These are phyloP conservation scores for Aporophyla lueneburgensis DNA, from an alignment of 2,888 invertebrate species.

Conservation along the genomic window DNA sequence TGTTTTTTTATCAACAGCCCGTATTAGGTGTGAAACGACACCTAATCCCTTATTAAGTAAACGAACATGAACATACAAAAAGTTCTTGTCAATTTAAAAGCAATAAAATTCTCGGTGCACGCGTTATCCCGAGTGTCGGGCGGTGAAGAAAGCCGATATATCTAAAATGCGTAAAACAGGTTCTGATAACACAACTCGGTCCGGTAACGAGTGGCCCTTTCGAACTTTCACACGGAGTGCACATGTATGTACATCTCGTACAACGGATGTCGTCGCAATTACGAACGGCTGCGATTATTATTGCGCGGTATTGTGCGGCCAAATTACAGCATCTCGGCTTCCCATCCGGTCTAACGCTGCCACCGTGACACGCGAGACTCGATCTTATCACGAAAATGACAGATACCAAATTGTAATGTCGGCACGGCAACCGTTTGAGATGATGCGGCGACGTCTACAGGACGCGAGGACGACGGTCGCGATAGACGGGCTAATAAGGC, in stretches of 20 bases:
- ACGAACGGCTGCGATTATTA: constrained; percentile 87
- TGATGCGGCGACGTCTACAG: constrained; percentile 72
- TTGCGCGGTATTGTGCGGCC: constrained; percentile 88
- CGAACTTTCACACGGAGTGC: constrained; percentile 88
- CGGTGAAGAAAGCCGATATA: constrained; percentile 83
- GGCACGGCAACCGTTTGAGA: constrained; percentile 51
- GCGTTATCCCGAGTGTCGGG: constrained; percentile 78
- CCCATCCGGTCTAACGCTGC: constrained; percentile 84
- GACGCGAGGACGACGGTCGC: constrained; percentile 72
- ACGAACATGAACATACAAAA: constrained; percentile 72
- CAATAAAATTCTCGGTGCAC: constrained; percentile 74
- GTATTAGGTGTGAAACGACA: constrained; percentile 80
- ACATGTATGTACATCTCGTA: constrained; percentile 80
- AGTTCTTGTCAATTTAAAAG: constrained; percentile 79
- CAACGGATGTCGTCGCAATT: constrained; percentile 89
- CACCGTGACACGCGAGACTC: constrained; percentile 59
- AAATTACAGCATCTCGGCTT: constrained; percentile 89
- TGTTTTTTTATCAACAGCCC: constrained; percentile 67
- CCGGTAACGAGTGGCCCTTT: constrained; percentile 78
- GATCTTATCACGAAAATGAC: constrained; percentile 66
- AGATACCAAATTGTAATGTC: constrained; percentile 62
- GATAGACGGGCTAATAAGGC: constrained; percentile 80
- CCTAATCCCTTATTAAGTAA: constrained; percentile 74
- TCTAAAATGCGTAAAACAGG: constrained; percentile 84
- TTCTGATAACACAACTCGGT: constrained; percentile 80